phyloP scores from a whole-genome alignment of 2,113 vertebrate species.

The Ptychochromis oligacanthus region DNA sequence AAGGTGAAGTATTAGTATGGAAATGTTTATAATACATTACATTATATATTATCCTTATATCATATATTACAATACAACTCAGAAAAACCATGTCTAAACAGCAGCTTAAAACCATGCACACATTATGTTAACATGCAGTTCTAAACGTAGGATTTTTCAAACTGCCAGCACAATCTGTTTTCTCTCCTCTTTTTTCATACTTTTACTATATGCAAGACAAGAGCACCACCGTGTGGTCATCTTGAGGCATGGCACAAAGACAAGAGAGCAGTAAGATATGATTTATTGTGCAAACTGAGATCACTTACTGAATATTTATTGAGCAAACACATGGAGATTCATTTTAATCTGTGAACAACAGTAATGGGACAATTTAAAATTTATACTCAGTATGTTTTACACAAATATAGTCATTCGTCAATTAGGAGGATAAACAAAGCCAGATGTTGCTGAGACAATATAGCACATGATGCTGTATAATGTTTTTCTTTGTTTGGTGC shows the following conservation, averaged over 20 bases:
- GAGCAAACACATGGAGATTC: background rate
- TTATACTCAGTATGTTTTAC: background rate
- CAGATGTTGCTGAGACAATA: slow-evolving; percentile 26
- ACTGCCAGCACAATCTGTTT: background rate
- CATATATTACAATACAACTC: background rate
- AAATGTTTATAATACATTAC: background rate
- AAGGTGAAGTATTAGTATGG: background rate
- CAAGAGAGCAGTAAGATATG: background rate
- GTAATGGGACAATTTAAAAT: background rate
- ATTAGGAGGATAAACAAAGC: slow-evolving; percentile 28
- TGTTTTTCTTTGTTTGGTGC: slow-evolving; percentile 1
- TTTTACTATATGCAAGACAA: slow-evolving; percentile 27
- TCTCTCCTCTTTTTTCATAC: background rate
- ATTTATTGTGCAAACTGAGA: background rate
- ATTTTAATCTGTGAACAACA: background rate
- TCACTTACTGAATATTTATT: slow-evolving; percentile 12
- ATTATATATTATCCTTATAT: background rate
- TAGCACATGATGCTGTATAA: background rate
- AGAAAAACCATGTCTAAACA: background rate
- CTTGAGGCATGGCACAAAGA: background rate
- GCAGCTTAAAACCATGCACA: background rate
- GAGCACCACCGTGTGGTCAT: slow-evolving; percentile 59
- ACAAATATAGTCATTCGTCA: slow-evolving; percentile 24
- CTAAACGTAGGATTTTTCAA: background rate
- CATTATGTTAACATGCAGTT: background rate